Base-by-base conservation (phyloP, 2,797 vertebrate species). In the Petrocephalus sullivani region DNA sequence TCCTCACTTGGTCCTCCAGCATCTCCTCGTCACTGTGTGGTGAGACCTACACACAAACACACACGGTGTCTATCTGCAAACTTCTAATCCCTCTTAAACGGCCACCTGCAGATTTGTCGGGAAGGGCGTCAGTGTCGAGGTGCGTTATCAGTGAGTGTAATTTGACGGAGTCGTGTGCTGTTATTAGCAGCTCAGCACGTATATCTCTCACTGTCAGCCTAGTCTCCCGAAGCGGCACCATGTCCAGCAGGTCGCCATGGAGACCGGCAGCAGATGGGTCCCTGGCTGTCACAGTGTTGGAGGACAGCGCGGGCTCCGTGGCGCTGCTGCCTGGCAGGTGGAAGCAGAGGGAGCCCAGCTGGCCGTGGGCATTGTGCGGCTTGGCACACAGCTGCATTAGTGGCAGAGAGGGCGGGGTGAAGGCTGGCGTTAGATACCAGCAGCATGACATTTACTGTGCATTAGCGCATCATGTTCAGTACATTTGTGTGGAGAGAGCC, bases 341-440 rank as follows among this genome's bases (percentile, higher is more conserved):
- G 7, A 96, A 98, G 95, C 98, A 99, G 86, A 99, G 96, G 0
- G 97, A 97, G 4, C 98, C 95, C 6, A 99, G 97, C 88, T 99
- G 98, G 90, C 97, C 98, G 91, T 98, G 98, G 0, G 97, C 97
- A 93, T 99, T 97, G 98, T 98, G 99, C 28, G 99, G 96, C 95
- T 99, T 97, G 86, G 98, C 94, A 89, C 98, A 97, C 91, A 99
- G 94, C 98, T 99, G 93, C 0, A 51, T 71, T 46, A 46, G 41
- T 85, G 49, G 82, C 41, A 84, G 60, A 88, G 88, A 21, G 6
- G 60, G 64, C 14, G 33, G 67, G 67, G 67, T 2, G 1, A 71
- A 71, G 67, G 1, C 28, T 0, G 81, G 49, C 23, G 49, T 23
- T 84, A 49, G 14, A 49, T 21, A 49, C 16, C 75, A 49, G 10